These are phyloP conservation scores for Rhipidura dahli DNA, from an alignment of 2,113 vertebrate species.

Conservation along the genomic window DNA sequence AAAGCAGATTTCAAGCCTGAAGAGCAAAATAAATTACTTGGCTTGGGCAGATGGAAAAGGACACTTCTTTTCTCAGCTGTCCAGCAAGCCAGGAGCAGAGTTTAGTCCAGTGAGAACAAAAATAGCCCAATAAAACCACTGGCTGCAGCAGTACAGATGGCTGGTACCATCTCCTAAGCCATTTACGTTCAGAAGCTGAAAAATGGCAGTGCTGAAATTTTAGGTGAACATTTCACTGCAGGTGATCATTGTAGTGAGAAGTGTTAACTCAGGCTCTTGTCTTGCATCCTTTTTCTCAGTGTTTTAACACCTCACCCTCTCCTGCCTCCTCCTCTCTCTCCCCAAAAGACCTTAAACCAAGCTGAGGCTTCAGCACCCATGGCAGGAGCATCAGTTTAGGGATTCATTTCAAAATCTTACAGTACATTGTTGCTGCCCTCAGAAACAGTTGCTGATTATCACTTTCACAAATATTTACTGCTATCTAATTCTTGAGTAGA, in stretches of 20 bases:
- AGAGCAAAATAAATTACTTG: slow-evolving; percentile 43
- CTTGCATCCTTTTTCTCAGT: not conserved
- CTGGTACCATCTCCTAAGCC: not conserved
- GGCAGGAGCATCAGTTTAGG: not conserved
- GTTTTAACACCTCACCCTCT: not conserved
- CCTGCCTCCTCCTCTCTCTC: not conserved
- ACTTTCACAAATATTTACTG: slow-evolving; percentile 46
- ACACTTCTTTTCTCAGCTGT: slow-evolving; percentile 3
- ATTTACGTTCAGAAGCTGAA: slow-evolving; percentile 27
- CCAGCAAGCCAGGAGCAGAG: slow-evolving; percentile 2
- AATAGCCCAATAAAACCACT: slow-evolving; percentile 8
- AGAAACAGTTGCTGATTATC: not conserved
- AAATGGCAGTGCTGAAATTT: slow-evolving; percentile 10
- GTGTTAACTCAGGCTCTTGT: not conserved
- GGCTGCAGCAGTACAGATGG: slow-evolving; percentile 26
- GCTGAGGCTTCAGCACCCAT: not conserved
- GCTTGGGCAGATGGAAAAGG: slow-evolving; percentile 19
- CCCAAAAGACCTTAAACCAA: not conserved
- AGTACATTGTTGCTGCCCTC: not conserved
- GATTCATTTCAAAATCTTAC: not conserved
- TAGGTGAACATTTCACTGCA: not conserved
- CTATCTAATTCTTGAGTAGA: slow-evolving; percentile 4
- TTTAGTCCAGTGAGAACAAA: slow-evolving; percentile 26
- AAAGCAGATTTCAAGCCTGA: slow-evolving; percentile 22
- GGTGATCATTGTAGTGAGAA: not conserved